These are phyloP conservation scores for Xiphophorus hellerii DNA, from an alignment of 2,113 vertebrate species.

Conservation along the genomic window DNA sequence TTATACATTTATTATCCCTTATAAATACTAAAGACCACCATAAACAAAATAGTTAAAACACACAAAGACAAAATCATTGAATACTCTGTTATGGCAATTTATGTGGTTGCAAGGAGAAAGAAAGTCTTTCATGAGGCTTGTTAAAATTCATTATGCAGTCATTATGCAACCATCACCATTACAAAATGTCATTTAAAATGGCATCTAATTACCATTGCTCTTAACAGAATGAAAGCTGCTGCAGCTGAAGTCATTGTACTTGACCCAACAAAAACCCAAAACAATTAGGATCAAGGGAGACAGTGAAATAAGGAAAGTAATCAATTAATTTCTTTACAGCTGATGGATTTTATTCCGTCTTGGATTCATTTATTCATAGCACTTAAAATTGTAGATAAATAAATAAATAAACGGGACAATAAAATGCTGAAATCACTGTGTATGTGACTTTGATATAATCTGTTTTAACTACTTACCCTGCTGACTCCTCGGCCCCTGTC, in stretches of 20 bases:
- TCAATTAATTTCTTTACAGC: background rate
- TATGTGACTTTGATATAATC: background rate
- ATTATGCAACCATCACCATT: constrained; percentile 50
- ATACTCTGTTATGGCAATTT: background rate
- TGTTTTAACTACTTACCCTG: constrained; percentile 84
- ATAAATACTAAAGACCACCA: background rate
- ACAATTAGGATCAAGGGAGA: background rate
- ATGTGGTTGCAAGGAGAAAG: background rate
- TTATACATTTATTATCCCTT: background rate
- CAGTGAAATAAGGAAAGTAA: background rate
- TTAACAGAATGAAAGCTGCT: constrained; percentile 17
- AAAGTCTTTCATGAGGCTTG: constrained; percentile 45
- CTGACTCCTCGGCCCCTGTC: constrained; percentile 93
- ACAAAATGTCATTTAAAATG: constrained; percentile 53
- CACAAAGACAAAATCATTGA: background rate
- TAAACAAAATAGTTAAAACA: background rate
- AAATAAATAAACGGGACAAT: background rate
- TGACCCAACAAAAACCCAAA: background rate
- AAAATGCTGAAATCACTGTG: background rate
- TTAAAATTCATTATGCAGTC: constrained; percentile 57
- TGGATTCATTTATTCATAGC: background rate
- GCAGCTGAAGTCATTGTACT: background rate
- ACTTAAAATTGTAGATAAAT: background rate
- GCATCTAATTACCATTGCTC: constrained; percentile 38
- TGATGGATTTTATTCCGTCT: background rate